These are phyloP conservation scores for Vandiemenella viatica DNA, from an alignment of 2,888 invertebrate species.

Conservation along the genomic window DNA sequence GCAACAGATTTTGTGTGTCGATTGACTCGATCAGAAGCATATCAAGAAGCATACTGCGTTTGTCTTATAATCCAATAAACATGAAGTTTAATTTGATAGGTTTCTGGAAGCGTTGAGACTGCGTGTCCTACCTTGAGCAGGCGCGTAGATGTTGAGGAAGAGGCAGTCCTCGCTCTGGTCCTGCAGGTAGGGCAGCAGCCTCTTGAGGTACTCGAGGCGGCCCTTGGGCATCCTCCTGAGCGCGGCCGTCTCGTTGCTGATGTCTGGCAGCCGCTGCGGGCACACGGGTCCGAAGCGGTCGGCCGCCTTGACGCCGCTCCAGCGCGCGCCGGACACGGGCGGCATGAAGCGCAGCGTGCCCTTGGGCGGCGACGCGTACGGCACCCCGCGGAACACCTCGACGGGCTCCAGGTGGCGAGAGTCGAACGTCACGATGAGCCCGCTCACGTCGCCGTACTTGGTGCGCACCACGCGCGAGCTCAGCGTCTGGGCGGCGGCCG, in stretches of 20 bases:
- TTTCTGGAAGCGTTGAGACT: too few species aligned
- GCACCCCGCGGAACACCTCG: slow-evolving; percentile 84
- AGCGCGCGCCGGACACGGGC: slow-evolving; percentile 82
- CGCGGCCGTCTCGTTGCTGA: slow-evolving; percentile 69
- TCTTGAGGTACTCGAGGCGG: slow-evolving; percentile 71
- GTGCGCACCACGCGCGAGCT: slow-evolving; percentile 74
- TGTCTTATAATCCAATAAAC: too few species aligned
- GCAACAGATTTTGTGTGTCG: too few species aligned
- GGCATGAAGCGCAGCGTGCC: slow-evolving; percentile 90
- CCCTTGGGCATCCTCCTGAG: slow-evolving; percentile 77
- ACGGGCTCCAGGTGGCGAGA: slow-evolving; percentile 72
- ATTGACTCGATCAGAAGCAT: too few species aligned
- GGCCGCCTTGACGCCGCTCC: slow-evolving; percentile 79
- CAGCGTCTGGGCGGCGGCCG: slow-evolving; percentile 25
- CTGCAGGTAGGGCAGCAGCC: slow-evolving; percentile 70
- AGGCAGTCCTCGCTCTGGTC: slow-evolving; percentile 96
- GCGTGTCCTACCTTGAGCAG: slow-evolving; percentile 60
- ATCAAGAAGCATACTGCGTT: too few species aligned
- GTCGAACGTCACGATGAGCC: slow-evolving; percentile 69
- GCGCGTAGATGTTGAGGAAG: slow-evolving; percentile 91
- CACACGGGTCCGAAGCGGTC: slow-evolving; percentile 82
- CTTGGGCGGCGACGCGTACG: slow-evolving; percentile 84
- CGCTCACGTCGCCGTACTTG: slow-evolving; percentile 75
- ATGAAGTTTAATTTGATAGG: too few species aligned
- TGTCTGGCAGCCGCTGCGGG: slow-evolving; percentile 78